Conservation (phyloP, 2,113 vertebrate genomes). For the Dicaeum eximium region DNA sequence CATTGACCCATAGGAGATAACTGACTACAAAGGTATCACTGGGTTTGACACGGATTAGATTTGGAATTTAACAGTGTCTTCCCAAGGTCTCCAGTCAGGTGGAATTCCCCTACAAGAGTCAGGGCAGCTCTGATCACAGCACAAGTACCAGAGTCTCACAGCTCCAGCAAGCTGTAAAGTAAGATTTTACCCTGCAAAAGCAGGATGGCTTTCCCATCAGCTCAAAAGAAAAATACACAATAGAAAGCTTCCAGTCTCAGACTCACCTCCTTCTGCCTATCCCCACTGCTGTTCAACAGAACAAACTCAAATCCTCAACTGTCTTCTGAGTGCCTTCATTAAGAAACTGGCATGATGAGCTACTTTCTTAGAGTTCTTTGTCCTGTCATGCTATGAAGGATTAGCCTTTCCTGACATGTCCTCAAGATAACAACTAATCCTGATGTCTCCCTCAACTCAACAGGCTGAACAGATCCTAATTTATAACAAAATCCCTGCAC, state of each 20-base stretch:
- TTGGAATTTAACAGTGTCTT: not conserved
- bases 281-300: not conserved
- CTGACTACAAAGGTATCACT: not conserved
- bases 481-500: not conserved
- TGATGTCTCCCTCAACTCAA: not conserved
- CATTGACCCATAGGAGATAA: not conserved
- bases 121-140: not conserved
- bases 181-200: not conserved
- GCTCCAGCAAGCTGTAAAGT: not conserved
- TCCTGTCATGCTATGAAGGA: not conserved
- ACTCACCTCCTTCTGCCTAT: not conserved
- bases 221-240: not conserved
- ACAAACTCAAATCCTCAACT: not conserved
- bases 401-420: slow-evolving; percentile 16
- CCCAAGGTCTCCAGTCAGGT: not conserved
- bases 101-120: not conserved
- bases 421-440: slow-evolving; percentile 11
- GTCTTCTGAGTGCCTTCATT: not conserved
- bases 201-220: not conserved
- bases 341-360: not conserved
- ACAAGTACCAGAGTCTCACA: not conserved
- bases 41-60: not conserved
- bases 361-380: slow-evolving; percentile 19
- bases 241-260: not conserved
- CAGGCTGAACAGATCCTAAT: not conserved